Conservation (phyloP, 2,797 vertebrate species). For the Dromococcyx pavoninus region DNA sequence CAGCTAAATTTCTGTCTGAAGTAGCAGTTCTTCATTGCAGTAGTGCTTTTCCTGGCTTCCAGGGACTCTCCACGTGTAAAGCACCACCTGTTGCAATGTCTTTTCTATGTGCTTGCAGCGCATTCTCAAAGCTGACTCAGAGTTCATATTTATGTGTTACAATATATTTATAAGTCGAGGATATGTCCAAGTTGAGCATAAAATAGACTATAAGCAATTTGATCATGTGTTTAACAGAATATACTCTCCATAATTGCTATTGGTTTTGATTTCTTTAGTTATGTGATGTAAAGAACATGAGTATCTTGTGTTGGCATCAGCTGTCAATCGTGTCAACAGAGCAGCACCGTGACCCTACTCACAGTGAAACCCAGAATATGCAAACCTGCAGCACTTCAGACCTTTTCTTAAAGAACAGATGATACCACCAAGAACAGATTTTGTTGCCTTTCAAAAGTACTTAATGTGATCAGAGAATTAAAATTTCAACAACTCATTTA, state of each 20-base stretch:
- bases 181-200: neutral
- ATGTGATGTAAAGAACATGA: slow-evolving; percentile 26
- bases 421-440: slow-evolving; percentile 79
- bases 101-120: neutral
- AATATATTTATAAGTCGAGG: neutral
- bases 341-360: slow-evolving; percentile 74
- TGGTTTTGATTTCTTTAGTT: slow-evolving; percentile 68
- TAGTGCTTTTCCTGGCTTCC: neutral
- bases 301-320: slow-evolving; percentile 68
- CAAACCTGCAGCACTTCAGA: slow-evolving; percentile 56
- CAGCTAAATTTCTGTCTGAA: neutral
- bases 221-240: neutral
- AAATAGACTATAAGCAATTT: neutral
- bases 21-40: no score
- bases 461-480: slow-evolving; percentile 89
- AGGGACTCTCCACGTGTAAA: fast-evolving
- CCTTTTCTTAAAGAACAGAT: slow-evolving; percentile 74
- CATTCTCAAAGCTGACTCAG: neutral
- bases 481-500: slow-evolving; percentile 84
- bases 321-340: slow-evolving; percentile 69
- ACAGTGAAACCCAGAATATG: slow-evolving; percentile 51
- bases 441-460: slow-evolving; percentile 83
- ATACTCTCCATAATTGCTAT: neutral
- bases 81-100: no score
- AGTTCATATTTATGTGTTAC: neutral